phyloP scores from a whole-genome alignment of 2,888 invertebrate species.

The Ferdinandea cuprea region DNA sequence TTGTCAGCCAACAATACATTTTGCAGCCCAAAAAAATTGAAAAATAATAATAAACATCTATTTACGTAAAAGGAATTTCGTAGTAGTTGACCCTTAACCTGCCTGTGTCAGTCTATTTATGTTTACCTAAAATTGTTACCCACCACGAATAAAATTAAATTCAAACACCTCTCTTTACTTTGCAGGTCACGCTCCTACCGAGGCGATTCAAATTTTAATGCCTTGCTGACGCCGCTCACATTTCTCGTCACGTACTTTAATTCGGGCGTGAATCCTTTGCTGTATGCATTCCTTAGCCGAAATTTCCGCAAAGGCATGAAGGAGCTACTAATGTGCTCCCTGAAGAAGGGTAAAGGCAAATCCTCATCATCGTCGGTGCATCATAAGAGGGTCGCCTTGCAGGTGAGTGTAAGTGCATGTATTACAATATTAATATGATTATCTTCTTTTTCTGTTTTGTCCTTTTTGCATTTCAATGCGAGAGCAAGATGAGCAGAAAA shows the following conservation, averaged over 20 bases:
- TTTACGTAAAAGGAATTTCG: too few species aligned
- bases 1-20: too few species aligned
- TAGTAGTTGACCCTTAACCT: too few species aligned
- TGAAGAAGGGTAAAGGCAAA: conserved; percentile 82
- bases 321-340: conserved; percentile 88
- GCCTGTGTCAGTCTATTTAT: too few species aligned
- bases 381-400: conserved; percentile 81
- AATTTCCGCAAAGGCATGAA: conserved; percentile 93
- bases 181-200: conserved; percentile 86
- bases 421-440: conserved; percentile 35
- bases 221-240: conserved; percentile 91
- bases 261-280: conserved; percentile 94
- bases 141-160: neutral
- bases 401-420: conserved; percentile 78
- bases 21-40: too few species aligned
- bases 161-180: conserved; percentile 20
- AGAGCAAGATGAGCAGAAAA: neutral
- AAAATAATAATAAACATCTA: too few species aligned
- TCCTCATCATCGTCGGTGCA: conserved; percentile 82
- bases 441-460: conserved; percentile 1
- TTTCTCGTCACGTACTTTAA: conserved; percentile 95
- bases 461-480: conserved; percentile 4
- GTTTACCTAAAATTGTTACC: too few species aligned
- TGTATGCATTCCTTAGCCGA: conserved; percentile 93
- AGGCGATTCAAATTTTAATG: conserved; percentile 89